Conservation (phyloP, 2,888 invertebrate genomes). For the Liopterus haemorrhoidalis region DNA sequence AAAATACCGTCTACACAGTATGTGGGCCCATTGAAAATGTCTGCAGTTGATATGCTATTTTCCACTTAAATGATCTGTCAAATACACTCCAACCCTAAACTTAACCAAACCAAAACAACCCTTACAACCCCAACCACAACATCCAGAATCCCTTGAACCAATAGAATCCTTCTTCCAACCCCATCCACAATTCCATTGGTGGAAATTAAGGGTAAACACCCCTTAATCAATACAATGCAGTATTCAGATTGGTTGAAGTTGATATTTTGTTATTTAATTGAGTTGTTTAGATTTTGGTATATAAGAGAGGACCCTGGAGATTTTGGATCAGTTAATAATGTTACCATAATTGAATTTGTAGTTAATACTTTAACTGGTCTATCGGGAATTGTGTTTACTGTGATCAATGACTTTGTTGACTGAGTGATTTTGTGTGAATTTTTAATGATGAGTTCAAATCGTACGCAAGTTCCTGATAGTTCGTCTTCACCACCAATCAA, state of each 20-base stretch:
- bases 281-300: constrained; percentile 25
- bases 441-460: constrained; percentile 35
- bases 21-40: constrained; percentile 24
- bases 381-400: constrained; percentile 28
- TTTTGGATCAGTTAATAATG: constrained; percentile 24
- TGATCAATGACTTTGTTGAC: background rate
- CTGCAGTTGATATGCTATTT: constrained; percentile 38
- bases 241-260: background rate
- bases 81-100: constrained; percentile 31
- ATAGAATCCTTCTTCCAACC: background rate
- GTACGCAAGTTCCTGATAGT: constrained; percentile 61
- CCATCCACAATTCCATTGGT: too few relatives aligned
- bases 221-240: constrained; percentile 17
- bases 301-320: constrained; percentile 35
- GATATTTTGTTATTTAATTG: background rate
- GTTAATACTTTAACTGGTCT: constrained; percentile 18
- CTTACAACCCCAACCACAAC: constrained; percentile 5
- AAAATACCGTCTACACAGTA: too few relatives aligned
- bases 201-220: constrained; percentile 7
- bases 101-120: constrained; percentile 22
- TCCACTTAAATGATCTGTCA: constrained; percentile 36
- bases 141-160: constrained; percentile 7
- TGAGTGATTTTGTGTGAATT: constrained; percentile 1
- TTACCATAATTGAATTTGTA: too few relatives aligned
- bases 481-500: constrained; percentile 65